Conservation (phyloP, 2,888 invertebrate species). For the Epinotia brunnichana region DNA sequence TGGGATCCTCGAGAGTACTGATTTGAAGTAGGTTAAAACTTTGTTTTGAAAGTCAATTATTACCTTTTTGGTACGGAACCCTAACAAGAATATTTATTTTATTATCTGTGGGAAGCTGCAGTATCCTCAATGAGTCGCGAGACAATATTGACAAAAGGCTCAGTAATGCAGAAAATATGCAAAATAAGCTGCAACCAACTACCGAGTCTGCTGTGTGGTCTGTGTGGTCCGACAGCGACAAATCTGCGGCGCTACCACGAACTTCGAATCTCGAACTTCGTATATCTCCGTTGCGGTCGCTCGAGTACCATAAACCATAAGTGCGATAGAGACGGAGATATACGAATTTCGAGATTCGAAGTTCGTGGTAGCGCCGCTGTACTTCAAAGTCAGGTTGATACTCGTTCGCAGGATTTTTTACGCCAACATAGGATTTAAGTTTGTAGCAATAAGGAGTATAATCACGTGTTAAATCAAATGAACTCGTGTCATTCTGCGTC, state of each 20-base stretch:
- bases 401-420: not conserved
- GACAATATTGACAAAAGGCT: conserved; percentile 80
- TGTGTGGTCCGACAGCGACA: conserved; percentile 63
- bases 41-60: too few species aligned
- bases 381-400: too few species aligned
- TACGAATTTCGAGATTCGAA: too few species aligned
- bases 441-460: not conserved
- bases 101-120: conserved; percentile 37
- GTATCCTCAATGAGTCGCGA: conserved; percentile 69
- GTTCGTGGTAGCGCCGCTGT: too few species aligned
- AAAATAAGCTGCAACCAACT: conserved; percentile 65
- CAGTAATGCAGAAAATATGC: conserved; percentile 79
- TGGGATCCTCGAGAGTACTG: too few species aligned
- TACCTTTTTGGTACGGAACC: too few species aligned
- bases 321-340: too few species aligned
- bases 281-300: too few species aligned
- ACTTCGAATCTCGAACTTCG: too few species aligned
- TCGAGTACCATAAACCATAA: too few species aligned
- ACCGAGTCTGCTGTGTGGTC: conserved; percentile 71
- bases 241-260: too few species aligned
- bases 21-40: too few species aligned
- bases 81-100: not conserved
- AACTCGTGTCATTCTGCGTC: not conserved
- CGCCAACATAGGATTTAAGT: not conserved
- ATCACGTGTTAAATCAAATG: not conserved